Percentiles rank a stretch among this genome's conserved stretches.
Evolutionary conservation across 2,797 vertebrate species (phyloP).

Genomic region (Pelobates cultripes): DNA sequence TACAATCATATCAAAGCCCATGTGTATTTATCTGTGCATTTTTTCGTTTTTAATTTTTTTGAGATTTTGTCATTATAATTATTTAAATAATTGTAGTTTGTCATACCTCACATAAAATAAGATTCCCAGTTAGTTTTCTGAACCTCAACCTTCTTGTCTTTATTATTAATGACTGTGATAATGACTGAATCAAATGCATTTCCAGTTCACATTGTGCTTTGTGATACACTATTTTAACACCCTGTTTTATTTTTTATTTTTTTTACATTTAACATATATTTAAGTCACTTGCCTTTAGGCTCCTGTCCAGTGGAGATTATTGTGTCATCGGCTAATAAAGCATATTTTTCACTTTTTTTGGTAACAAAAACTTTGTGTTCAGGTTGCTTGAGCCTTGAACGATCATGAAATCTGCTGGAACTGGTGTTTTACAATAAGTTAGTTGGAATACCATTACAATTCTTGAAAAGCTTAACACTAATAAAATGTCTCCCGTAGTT

Average conservation of each 20-base stretch:
- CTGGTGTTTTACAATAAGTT: conserved; percentile 26
- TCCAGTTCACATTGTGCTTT: not conserved
- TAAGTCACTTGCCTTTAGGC: conserved; percentile 15
- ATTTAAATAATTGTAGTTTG: no score
- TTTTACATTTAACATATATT: not conserved
- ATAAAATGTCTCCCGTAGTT: conserved; percentile 38
- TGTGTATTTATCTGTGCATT: no score
- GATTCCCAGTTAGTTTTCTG: no score
- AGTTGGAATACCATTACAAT: conserved; percentile 13
- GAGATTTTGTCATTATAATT: no score
- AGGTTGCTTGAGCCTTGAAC: conserved; percentile 19
- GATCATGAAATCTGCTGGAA: not conserved
- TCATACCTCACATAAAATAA: no score
- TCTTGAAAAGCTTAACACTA: conserved; percentile 36
- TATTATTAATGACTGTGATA: not conserved
- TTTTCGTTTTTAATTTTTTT: no score
- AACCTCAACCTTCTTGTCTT: not conserved
- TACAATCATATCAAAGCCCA: no score
- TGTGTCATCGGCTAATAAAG: conserved; percentile 34
- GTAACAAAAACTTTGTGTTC: conserved; percentile 6
- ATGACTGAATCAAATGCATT: not conserved
- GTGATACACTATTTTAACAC: not conserved
- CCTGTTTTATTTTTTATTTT: not conserved
- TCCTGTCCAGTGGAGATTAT: conserved; percentile 52
- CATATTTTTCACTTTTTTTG: conserved; percentile 34